These are phyloP conservation scores for Trematocara stigmaticum DNA, from an alignment of 2,113 vertebrate species.

Conservation along the genomic window DNA sequence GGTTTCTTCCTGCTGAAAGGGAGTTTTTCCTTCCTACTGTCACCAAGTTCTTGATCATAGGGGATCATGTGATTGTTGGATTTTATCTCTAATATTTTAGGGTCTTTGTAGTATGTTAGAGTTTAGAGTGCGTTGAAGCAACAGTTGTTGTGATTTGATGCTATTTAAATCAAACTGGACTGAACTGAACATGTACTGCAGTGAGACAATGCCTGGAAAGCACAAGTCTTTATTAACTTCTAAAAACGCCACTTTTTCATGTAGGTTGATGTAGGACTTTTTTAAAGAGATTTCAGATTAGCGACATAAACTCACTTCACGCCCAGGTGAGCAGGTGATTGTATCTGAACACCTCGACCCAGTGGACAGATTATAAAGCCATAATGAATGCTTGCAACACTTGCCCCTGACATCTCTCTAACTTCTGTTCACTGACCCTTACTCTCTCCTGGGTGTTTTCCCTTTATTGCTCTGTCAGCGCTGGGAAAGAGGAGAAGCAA, in stretches of 20 bases:
- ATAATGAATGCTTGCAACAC: not conserved
- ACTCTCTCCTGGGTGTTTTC: not conserved
- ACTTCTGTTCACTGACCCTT: slow-evolving; percentile 14
- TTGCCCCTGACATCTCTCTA: not conserved
- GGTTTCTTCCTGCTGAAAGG: not conserved
- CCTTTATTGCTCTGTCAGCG: slow-evolving; percentile 10
- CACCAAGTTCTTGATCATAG: not conserved
- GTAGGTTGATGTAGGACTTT: not conserved
- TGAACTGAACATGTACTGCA: not conserved
- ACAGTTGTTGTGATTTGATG: not conserved
- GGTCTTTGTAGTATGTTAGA: not conserved
- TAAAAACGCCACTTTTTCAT: not conserved
- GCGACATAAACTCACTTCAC: not conserved
- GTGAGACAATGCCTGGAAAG: too few species aligned
- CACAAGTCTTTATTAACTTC: too few species aligned
- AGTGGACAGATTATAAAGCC: not conserved
- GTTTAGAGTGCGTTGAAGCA: not conserved
- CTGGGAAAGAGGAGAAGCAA: not conserved
- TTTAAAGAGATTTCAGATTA: not conserved
- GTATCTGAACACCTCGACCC: not conserved
- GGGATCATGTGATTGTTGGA: not conserved
- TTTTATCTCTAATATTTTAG: not conserved
- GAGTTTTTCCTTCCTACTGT: not conserved
- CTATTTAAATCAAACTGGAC: not conserved
- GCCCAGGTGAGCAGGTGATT: not conserved